Evolutionary conservation across 2,888 invertebrate species (phyloP), one percentile per base, ranked within the genome.

Genomic region (Lagria hirta): DNA sequence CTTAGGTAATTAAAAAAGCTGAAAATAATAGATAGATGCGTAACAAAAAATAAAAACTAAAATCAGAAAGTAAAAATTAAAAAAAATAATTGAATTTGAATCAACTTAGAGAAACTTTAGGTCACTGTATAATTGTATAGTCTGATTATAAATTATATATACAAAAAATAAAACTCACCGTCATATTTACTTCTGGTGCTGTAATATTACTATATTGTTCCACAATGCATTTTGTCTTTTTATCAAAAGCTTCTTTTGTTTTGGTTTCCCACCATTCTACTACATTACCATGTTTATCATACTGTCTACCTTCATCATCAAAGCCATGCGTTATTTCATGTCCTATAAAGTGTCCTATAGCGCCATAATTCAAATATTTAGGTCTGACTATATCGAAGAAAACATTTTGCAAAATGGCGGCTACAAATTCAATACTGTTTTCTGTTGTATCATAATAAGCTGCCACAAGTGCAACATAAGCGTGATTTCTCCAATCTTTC

Each of bases 261-360:
- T 61, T 62, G 7, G 68, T 58, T 36, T 73, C 69, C 78, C 78
- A 78, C 78, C 78, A 79, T 51, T 75, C 73, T 23, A 66, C 68
- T 43, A 92, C 73, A 69, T 92, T 91, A 4, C 93, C 93, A 51
- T 87, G 78, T 48, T 85, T 83, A 70, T 94, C 90, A 62, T 88
- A 93, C 73, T 90, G 88, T 18, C 91, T 81, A 34, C 93, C 90
- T 75, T 84, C 82, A 63, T 86, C 85, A 63, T 88, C 88, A 58
- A 89, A 88, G 3, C 88, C 88, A 60, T 91, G 90, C 0, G 88
- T 88, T 32, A 92, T 87, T 73, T 91, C 91, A 64, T 90, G 90
- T 0, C 88, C 89, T 60, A 90, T 88, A 6, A 89, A 85, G 60
- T 84, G 87, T 1, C 91, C 91, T 49, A 91, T 88, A 3, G 86